Evolutionary conservation across 2,113 vertebrate genomes (phyloP).

Genomic region (Coracopsis vasa): DNA sequence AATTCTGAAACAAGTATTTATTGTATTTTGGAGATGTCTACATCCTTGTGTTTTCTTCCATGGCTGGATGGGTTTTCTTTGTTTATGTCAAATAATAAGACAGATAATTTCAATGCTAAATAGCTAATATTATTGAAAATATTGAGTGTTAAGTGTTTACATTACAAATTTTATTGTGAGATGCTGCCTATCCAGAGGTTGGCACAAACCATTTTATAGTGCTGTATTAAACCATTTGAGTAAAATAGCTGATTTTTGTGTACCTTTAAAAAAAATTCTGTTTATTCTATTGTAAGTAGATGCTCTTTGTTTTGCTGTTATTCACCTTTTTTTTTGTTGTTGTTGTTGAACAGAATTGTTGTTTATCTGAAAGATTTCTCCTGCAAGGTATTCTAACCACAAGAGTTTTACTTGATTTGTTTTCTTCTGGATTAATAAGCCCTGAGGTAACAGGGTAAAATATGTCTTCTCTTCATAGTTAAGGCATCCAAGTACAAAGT

Average conservation of each 20-base stretch:
- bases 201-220: not conserved
- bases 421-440: conserved; percentile 4
- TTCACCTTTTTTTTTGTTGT: not conserved
- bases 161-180: not conserved
- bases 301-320: not conserved
- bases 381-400: not conserved
- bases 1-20: not conserved
- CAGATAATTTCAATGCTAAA: not conserved
- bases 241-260: not conserved
- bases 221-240: not conserved
- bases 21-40: not conserved
- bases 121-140: not conserved
- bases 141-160: not conserved
- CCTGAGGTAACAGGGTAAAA: conserved; percentile 4
- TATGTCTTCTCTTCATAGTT: not conserved
- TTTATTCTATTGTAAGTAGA: not conserved
- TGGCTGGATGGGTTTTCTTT: not conserved
- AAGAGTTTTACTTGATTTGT: not conserved
- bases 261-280: accelerated
- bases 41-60: not conserved
- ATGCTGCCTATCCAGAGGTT: not conserved
- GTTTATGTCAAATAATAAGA: not conserved
- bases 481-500: not conserved
- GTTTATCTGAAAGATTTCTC: not conserved
- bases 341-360: not conserved